Base-by-base conservation (phyloP, 2,797 vertebrate species). In the Hypotaenidia philippensis region DNA sequence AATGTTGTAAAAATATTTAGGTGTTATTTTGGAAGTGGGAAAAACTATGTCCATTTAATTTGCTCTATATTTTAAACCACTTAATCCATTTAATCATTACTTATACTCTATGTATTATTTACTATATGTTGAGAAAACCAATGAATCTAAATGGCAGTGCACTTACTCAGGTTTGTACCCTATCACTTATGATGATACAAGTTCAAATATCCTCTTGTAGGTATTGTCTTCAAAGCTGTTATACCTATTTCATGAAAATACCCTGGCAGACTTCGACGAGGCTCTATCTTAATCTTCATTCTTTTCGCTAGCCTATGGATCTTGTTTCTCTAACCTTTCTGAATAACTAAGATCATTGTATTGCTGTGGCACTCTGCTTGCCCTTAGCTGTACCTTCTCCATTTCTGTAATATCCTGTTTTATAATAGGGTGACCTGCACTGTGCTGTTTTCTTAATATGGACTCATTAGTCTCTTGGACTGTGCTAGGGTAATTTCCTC, bases 331-430 rank as follows among this genome's bases (percentile, higher is more conserved):
- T 93, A 91, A 85, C 78, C 79, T 90, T 95, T 90, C 40, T 75
- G 41, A 94, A 85, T 96, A 91, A 40, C 89, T 93, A 66, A 74
- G 50, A 92, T 38, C 49, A 64, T 77, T 83, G 89, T 92, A 81
- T 81, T 69, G 84, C 94, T 93, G 70, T 92, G 81, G 90, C 86
- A 88, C 79, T 56, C 80, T 91, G 64, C 53, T 89, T 76, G 78
- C 90, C 95, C 93, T 96, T 76, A 93, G 72, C 84, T 87, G 94
- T 89, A 77, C 81, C 82, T 96, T 89, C 93, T 80, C 95, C 76
- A 81, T 96, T 92, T 96, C 76, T 97, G 92, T 96, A 94, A 90
- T 81, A 96, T 96, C 83, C 87, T 97, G 96, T 96, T 90, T 88
- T 89, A 96, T 96, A 97, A 96, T 86, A 96, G 90, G 49, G n/a